These are phyloP conservation scores for Marasmarcha lunaedactyla DNA, from an alignment of 2,888 invertebrate species.

Conservation along the genomic window DNA sequence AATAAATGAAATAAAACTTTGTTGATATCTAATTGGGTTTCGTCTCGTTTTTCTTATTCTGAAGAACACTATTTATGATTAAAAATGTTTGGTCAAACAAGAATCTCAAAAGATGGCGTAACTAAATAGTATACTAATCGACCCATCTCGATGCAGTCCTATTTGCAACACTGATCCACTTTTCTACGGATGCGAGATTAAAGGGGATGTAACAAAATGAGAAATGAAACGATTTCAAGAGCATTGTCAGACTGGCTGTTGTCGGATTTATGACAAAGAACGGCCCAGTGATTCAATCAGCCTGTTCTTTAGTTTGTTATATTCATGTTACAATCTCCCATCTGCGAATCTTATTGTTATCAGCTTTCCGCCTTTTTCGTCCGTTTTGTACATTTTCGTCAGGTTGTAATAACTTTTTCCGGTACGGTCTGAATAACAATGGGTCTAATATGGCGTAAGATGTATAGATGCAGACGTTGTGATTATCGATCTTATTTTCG, in stretches of 20 bases:
- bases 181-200: constrained; percentile 69
- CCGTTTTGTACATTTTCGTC: constrained; percentile 27
- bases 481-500: not conserved
- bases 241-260: constrained; percentile 66
- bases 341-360: constrained; percentile 54
- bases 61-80: too few species aligned
- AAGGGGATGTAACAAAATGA: constrained; percentile 69
- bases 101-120: too few species aligned
- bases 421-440: constrained; percentile 1
- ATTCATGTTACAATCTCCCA: constrained; percentile 55
- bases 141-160: constrained; percentile 61
- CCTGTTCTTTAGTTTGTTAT: constrained; percentile 66
- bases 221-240: constrained; percentile 69
- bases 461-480: not conserved
- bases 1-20: too few species aligned
- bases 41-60: too few species aligned
- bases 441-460: not conserved
- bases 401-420: constrained; percentile 19
- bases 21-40: too few species aligned
- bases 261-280: constrained; percentile 70
- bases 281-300: constrained; percentile 68
- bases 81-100: too few species aligned
- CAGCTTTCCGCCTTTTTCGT: constrained; percentile 25
- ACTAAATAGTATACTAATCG: constrained; percentile 54
- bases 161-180: constrained; percentile 66